These are phyloP conservation scores for Epicampocera succincta DNA, from an alignment of 2,888 invertebrate genomes.

Conservation along the genomic window DNA sequence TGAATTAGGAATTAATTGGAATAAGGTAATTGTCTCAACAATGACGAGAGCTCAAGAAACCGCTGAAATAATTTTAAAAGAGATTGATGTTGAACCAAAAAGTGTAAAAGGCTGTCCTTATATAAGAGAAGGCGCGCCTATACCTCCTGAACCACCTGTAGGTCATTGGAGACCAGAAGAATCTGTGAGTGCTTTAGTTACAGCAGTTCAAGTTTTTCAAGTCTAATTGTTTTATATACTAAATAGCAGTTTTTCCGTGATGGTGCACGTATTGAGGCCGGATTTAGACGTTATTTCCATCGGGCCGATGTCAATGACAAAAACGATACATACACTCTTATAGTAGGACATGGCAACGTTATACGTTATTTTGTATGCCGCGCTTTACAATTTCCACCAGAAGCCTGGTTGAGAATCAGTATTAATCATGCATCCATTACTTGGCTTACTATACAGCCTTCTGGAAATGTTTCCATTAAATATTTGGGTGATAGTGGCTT, in stretches of 20 bases:
- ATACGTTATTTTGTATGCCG: slow-evolving; percentile 97
- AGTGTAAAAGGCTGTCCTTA: slow-evolving; percentile 87
- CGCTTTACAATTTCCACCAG: slow-evolving; percentile 97
- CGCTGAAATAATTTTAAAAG: slow-evolving; percentile 89
- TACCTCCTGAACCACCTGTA: slow-evolving; percentile 95
- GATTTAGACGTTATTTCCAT: slow-evolving; percentile 95
- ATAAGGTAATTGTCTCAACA: slow-evolving; percentile 91
- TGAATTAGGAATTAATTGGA: slow-evolving; percentile 89
- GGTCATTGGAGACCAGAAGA: slow-evolving; percentile 93
- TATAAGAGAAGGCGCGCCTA: slow-evolving; percentile 96
- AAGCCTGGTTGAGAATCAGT: slow-evolving; percentile 96
- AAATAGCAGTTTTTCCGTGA: slow-evolving; percentile 95
- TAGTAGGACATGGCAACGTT: slow-evolving; percentile 99
- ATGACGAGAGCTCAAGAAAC: slow-evolving; percentile 97
- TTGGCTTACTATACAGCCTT: slow-evolving; percentile 92
- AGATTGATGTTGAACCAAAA: slow-evolving; percentile 84
- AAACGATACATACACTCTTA: slow-evolving; percentile 91
- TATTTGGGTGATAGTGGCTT: slow-evolving; percentile 94
- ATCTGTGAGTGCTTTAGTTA: slow-evolving; percentile 83
- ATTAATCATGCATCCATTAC: slow-evolving; percentile 97
- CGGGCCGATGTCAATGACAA: slow-evolving; percentile 91
- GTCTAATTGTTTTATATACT: slow-evolving; percentile 12
- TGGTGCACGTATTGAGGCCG: slow-evolving; percentile 97
- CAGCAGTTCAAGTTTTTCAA: background rate
- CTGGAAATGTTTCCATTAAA: slow-evolving; percentile 91